A percentile compares a stretch with the other conserved stretches of the same genome.
Conservation (phyloP, 2,888 invertebrate genomes). For the Aleiodes alternator region DNA sequence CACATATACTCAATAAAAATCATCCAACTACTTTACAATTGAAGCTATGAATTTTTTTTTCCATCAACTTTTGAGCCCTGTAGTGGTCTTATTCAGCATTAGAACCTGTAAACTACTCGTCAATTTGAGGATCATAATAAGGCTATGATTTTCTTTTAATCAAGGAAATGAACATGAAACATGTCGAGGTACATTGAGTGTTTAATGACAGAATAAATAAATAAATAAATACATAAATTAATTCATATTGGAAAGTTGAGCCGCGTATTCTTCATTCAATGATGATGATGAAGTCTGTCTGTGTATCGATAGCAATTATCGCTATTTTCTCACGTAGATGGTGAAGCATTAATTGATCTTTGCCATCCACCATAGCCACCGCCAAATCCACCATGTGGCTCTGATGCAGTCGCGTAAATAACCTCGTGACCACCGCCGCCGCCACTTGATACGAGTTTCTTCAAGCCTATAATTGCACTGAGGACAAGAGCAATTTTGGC, state of each 20-base stretch:
- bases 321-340: constrained; percentile 62
- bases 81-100: too few relatives aligned
- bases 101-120: not conserved
- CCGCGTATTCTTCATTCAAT: constrained; percentile 35
- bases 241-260: constrained; percentile 24
- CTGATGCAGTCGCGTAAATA: constrained; percentile 77
- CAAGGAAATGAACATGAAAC: not conserved
- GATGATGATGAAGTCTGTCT: constrained; percentile 1
- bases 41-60: not conserved
- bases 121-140: not conserved
- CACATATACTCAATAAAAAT: not conserved
- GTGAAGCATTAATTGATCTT: constrained; percentile 66
- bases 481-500: constrained; percentile 82
- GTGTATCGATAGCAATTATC: not conserved
- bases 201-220: constrained; percentile 38
- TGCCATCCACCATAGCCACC: constrained; percentile 73
- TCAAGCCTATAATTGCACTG: constrained; percentile 80
- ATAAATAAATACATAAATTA: constrained; percentile 48
- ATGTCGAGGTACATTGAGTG: not conserved
- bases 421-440: constrained; percentile 77
- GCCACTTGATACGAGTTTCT: constrained; percentile 78
- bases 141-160: not conserved
- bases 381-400: constrained; percentile 71
- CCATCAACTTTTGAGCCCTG: too few relatives aligned
- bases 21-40: not conserved